Evolutionary conservation across 2,113 vertebrate species (phyloP).

Genomic region (Suricata suricatta): DNA sequence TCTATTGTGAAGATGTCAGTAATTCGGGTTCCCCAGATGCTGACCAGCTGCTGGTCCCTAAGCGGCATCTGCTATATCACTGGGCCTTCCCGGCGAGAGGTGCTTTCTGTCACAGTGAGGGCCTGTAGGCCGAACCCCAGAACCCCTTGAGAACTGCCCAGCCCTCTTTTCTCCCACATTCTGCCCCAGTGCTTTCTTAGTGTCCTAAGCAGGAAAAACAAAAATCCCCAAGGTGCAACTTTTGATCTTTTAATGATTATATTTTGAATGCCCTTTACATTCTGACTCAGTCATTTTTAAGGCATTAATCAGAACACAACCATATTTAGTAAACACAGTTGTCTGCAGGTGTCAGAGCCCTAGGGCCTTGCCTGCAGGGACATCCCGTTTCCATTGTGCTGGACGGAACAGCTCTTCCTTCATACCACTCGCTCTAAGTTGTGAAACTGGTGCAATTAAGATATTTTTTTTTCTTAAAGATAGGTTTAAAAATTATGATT

Average conservation of each 20-base stretch:
- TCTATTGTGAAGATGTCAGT: neutral
- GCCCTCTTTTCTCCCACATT: neutral
- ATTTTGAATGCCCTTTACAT: neutral
- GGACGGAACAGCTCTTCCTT: neutral
- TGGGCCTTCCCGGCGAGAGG: neutral
- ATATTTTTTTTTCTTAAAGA: neutral
- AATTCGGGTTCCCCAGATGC: neutral
- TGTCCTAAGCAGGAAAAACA: neutral
- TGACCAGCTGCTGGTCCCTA: neutral
- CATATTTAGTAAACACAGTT: conserved; percentile 45
- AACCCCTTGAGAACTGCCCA: neutral
- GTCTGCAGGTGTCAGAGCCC: conserved; percentile 41
- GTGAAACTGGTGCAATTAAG: neutral
- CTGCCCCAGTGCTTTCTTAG: neutral
- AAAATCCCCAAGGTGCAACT: neutral
- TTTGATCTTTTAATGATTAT: neutral
- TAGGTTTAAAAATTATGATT: neutral
- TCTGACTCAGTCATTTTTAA: conserved; percentile 49
- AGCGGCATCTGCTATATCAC: fast-evolving
- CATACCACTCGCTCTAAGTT: neutral
- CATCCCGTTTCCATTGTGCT: neutral
- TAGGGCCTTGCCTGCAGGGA: neutral
- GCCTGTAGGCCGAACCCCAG: neutral
- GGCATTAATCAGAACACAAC: conserved; percentile 53
- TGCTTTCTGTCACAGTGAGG: neutral